Base-by-base conservation (phyloP, 2,888 invertebrate genomes). In the Mesorhabditis spiculigera region DNA sequence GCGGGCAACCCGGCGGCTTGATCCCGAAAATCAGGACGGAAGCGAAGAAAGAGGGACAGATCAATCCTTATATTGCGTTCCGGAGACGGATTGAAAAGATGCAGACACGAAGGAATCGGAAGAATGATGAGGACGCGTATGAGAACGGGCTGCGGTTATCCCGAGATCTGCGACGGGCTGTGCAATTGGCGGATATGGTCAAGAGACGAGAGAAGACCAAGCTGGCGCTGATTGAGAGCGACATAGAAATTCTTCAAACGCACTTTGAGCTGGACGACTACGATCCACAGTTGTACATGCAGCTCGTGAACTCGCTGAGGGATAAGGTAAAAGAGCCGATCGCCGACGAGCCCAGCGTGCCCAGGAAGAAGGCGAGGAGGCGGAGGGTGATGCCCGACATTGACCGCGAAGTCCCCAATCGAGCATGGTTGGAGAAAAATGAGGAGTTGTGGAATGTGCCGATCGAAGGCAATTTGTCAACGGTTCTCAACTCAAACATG, bases 121-220 rank as follows among this genome's bases (percentile, higher is more conserved):
- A 97, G 89, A 97, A 97, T 89, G 98, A 98, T 88, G 97, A 98
- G 89, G 92, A 93, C 82, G 95, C 95, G 71, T 98, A 97, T 88
- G 96, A 97, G 89, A 97, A 96, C 89, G 97, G 98, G 95, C 90
- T 97, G 85, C 97, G 96, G 88, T 90, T 98, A 79, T 91, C 93
- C 68, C 91, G 95, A 75, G 96, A 97, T 88, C 90, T 97, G 78
- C 91, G 91, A 84, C 91, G 94, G 83, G 95, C 96, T 72, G 91
- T 95, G 81, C 88, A 73, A n/a, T 65, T 80, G 42, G 75, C 78
- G 62, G 79, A 80, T 66, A 77, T 78, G 78, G 73, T 96, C 69
- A 93, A 94, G 87, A 89, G 92, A 75, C 89, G 97, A 78, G 97
- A 97, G 88, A 93, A 92, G 86, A 91, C 92, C 78, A 97, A 97